Evolutionary conservation across 2,888 invertebrate genomes (phyloP).

Genomic region (Tetragnatha montana): DNA sequence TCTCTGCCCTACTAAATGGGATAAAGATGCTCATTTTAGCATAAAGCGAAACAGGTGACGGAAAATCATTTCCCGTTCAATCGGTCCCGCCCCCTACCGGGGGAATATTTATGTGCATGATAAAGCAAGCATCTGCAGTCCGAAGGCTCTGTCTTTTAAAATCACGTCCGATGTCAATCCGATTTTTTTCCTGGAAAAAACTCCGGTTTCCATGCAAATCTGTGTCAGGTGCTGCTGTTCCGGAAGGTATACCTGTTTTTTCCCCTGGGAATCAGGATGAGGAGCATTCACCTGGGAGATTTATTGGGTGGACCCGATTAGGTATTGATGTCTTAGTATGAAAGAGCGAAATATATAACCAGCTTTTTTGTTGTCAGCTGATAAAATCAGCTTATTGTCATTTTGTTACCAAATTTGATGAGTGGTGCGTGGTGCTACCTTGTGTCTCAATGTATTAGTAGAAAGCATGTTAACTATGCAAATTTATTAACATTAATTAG

Average conservation of each 20-base stretch:
- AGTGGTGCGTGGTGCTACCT: too few relatives aligned
- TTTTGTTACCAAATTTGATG: too few relatives aligned
- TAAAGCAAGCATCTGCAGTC: conserved; percentile 12
- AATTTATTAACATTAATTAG: too few relatives aligned
- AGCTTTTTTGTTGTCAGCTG: too few relatives aligned
- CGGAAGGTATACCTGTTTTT: background rate
- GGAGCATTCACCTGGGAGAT: background rate
- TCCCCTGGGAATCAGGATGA: too few relatives aligned
- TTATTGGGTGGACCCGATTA: background rate
- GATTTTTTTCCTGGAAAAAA: background rate
- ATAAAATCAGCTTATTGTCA: too few relatives aligned
- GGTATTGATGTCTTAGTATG: background rate
- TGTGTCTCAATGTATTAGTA: too few relatives aligned
- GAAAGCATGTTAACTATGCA: too few relatives aligned
- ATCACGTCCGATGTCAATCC: conserved; percentile 17
- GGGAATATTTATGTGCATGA: conserved; percentile 42
- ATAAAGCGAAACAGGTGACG: conserved; percentile 14
- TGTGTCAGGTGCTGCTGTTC: background rate
- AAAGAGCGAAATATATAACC: too few relatives aligned
- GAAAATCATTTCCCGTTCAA: conserved; percentile 40
- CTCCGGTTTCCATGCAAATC: conserved; percentile 16
- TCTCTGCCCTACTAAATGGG: background rate
- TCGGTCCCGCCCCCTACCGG: conserved; percentile 5
- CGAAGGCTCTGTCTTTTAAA: background rate
- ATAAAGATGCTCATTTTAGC: conserved; percentile 14